phyloP scores from a whole-genome alignment of 2,797 vertebrate species.

The Distichodus sexfasciatus region DNA sequence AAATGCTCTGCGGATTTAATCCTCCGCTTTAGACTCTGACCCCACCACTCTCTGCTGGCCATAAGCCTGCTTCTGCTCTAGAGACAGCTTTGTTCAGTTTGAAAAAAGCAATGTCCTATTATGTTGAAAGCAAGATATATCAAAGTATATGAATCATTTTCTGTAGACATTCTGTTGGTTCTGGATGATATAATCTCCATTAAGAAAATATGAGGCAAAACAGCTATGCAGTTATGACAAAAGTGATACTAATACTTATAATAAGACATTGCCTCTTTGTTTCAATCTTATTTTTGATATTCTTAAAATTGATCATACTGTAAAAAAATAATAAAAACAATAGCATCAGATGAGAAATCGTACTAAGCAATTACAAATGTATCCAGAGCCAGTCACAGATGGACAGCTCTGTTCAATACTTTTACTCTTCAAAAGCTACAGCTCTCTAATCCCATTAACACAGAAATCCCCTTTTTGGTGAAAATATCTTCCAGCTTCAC shows the following conservation, averaged over 20 bases:
- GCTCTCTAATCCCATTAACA: constrained; percentile 59
- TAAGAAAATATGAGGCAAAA: too few relatives aligned
- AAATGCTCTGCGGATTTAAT: constrained; percentile 24
- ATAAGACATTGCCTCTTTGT: too few relatives aligned
- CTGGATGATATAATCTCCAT: too few relatives aligned
- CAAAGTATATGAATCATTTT: too few relatives aligned
- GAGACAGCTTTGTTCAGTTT: background rate
- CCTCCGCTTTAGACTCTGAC: constrained; percentile 22
- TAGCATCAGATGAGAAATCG: background rate
- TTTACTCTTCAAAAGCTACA: constrained; percentile 43
- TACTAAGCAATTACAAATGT: background rate
- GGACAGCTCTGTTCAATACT: constrained; percentile 26
- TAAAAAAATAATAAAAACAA: too few relatives aligned
- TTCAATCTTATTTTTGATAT: too few relatives aligned
- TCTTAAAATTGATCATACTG: too few relatives aligned
- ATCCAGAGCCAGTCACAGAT: background rate
- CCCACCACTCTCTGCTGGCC: background rate
- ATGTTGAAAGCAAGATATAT: too few relatives aligned
- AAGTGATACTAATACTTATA: too few relatives aligned
- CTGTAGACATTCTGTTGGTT: too few relatives aligned
- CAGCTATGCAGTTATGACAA: too few relatives aligned
- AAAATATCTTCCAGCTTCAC: constrained; percentile 64
- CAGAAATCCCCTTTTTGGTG: constrained; percentile 60
- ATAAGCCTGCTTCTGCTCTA: background rate
- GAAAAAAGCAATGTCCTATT: background rate